Base-by-base conservation (phyloP, 2,113 vertebrate genomes). In the Edolisoma coerulescens region DNA sequence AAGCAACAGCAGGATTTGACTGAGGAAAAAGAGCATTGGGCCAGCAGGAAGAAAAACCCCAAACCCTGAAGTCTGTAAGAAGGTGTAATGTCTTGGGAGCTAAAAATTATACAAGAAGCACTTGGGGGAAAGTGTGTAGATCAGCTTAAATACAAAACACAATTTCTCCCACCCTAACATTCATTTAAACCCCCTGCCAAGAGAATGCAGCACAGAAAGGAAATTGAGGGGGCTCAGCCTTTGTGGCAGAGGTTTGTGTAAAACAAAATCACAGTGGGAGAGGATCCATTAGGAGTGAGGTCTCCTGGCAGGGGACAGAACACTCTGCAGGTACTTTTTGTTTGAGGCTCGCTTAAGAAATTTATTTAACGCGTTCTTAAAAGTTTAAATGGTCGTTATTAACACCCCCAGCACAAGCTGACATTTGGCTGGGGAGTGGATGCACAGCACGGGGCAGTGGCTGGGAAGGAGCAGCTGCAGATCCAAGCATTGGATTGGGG, bases 361-460 rank as follows among this genome's bases (percentile, higher is more conserved):
- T 96, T 94, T 94, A 95, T 95, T 96, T 95, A 96, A 91, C 67
- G 2, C 47, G 45, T 85, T 80, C 93, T 96, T 94, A 74, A 71
- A 96, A 90, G 89, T 97, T 95, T 94, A 88, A 95, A 90, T 91
- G 92, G 76, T 95, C 10, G 15, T 95, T 96, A 97, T 96, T 92
- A 97, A 97, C 93, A 95, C 82, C 94, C 96, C 83, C 86, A 23
- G 94, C 41, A 41, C 63, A 65, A 90, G 86, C 61, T 95, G 93
- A 95, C 91, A 91, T 96, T 97, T 96, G 94, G 88, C 84, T 84
- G 84, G 59, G 19, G 68, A 96, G 96, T 75, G 83, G 92, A 94
- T 42, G 73, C 90, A 37, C 97, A 95, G 97, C 94, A 73, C 44
- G 91, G 78, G 77, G 26, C 73, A 50, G 75, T 44, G 86, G 85